phyloP scores from a whole-genome alignment of 1,140 invertebrate genomes.

The Drosophila grimshawi region DNA sequence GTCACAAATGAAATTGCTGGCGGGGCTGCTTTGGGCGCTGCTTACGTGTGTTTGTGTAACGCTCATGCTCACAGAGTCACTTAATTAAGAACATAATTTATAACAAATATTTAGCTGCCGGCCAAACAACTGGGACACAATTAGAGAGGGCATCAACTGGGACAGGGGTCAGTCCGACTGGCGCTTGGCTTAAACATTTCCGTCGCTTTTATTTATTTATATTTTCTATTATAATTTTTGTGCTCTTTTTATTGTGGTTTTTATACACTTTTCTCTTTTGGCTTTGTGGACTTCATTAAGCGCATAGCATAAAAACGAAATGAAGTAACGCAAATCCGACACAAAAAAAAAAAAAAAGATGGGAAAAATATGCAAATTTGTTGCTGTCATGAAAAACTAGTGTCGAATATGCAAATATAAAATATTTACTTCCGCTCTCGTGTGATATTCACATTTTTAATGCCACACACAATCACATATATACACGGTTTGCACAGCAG shows the following conservation, averaged over 20 bases:
- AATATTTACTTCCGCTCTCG: slow-evolving; percentile 76
- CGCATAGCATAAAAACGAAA: slow-evolving; percentile 54
- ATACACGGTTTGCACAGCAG: slow-evolving; percentile 47
- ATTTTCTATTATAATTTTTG: slow-evolving; percentile 25
- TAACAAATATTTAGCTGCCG: slow-evolving; percentile 77
- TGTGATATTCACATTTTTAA: slow-evolving; percentile 80
- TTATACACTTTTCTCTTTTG: slow-evolving; percentile 21
- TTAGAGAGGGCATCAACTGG: slow-evolving; percentile 17
- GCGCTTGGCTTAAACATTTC: slow-evolving; percentile 38
- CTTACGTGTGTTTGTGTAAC: slow-evolving; percentile 35
- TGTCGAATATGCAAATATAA: slow-evolving; percentile 81
- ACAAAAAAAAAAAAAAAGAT: slow-evolving; percentile 27
- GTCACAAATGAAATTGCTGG: slow-evolving; percentile 49
- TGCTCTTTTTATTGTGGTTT: background rate
- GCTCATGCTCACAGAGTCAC: slow-evolving; percentile 52
- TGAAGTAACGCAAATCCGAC: slow-evolving; percentile 39
- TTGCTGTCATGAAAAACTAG: slow-evolving; percentile 70
- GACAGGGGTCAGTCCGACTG: slow-evolving; percentile 7
- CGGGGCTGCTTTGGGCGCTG: slow-evolving; percentile 34
- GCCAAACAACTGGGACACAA: slow-evolving; percentile 55
- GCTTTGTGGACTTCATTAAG: slow-evolving; percentile 74
- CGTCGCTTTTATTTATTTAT: slow-evolving; percentile 36
- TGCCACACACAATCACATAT: slow-evolving; percentile 37
- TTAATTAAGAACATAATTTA: slow-evolving; percentile 81
- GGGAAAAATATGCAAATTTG: slow-evolving; percentile 72